phyloP scores from a whole-genome alignment of 2,113 vertebrate species.

The Erythrocercus mccallii region DNA sequence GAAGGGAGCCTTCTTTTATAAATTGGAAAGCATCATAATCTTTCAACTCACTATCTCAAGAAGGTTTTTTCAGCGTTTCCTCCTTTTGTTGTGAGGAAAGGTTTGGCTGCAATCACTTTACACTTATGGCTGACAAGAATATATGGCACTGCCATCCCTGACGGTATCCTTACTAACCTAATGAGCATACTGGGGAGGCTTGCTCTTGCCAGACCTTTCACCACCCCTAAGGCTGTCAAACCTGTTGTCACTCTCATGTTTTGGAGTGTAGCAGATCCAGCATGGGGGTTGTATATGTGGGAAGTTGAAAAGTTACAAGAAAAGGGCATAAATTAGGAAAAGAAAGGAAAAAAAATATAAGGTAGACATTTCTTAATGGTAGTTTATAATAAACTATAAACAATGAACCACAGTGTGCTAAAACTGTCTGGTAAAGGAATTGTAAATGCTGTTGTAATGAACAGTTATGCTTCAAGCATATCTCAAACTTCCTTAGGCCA shows the following conservation, averaged over 20 bases:
- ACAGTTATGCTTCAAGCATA: background rate
- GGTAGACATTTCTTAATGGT: background rate
- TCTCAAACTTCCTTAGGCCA: background rate
- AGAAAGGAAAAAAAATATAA: background rate
- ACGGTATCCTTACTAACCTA: background rate
- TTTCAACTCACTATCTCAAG: background rate
- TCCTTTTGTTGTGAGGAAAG: background rate
- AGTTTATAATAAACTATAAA: background rate
- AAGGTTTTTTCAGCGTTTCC: background rate
- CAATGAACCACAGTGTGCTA: background rate
- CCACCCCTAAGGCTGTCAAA: conserved; percentile 13
- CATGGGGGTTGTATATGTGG: background rate
- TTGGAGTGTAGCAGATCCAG: background rate
- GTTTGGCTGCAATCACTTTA: conserved; percentile 7
- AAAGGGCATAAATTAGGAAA: background rate
- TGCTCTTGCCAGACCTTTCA: background rate
- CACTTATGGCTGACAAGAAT: conserved; percentile 10
- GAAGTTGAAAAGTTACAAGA: background rate
- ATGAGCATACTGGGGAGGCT: background rate
- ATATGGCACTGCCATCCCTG: background rate
- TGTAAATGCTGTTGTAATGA: background rate
- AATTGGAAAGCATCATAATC: background rate
- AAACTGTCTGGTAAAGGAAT: background rate
- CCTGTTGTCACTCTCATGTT: background rate
- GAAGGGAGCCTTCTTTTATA: background rate